Percentiles rank a stretch among this genome's conserved stretches.
Evolutionary conservation across 2,888 invertebrate species (phyloP).

Genomic region (Phoronis australis): DNA sequence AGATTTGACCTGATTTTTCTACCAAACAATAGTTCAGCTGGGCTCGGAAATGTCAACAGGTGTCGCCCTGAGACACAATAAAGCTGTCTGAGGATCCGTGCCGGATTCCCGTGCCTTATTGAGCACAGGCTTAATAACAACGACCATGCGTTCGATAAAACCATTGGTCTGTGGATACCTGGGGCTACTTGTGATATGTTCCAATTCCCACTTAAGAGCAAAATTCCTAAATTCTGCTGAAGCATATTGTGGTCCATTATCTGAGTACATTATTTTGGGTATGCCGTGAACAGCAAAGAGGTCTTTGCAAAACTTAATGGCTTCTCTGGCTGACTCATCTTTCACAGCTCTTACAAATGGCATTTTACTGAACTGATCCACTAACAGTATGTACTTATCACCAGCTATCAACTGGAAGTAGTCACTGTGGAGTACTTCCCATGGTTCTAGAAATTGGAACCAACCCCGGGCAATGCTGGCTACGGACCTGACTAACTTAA

Average conservation of each 20-base stretch:
- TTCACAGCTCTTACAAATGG: no score
- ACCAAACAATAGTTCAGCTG: conserved; percentile 4
- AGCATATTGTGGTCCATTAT: conserved; percentile 7
- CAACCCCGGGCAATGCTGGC: no score
- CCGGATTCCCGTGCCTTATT: neutral
- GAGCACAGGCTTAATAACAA: neutral
- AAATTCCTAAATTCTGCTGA: neutral
- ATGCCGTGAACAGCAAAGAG: conserved; percentile 5
- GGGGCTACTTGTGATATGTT: conserved; percentile 4
- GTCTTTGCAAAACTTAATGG: no score
- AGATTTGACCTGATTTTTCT: neutral
- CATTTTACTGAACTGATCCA: no score
- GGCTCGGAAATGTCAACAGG: neutral
- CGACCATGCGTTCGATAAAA: conserved; percentile 4
- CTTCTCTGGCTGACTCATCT: no score
- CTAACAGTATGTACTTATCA: no score
- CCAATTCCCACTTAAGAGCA: neutral
- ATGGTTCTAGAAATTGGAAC: no score
- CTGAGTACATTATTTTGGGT: conserved; percentile 4
- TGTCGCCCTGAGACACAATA: neutral
- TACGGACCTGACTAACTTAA: no score
- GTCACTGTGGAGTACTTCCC: no score
- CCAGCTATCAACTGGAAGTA: no score
- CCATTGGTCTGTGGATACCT: conserved; percentile 4
- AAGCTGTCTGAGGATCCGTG: conserved; percentile 1